Conservation (phyloP, 2,113 vertebrate genomes). For the Rhadina sibilatrix region DNA sequence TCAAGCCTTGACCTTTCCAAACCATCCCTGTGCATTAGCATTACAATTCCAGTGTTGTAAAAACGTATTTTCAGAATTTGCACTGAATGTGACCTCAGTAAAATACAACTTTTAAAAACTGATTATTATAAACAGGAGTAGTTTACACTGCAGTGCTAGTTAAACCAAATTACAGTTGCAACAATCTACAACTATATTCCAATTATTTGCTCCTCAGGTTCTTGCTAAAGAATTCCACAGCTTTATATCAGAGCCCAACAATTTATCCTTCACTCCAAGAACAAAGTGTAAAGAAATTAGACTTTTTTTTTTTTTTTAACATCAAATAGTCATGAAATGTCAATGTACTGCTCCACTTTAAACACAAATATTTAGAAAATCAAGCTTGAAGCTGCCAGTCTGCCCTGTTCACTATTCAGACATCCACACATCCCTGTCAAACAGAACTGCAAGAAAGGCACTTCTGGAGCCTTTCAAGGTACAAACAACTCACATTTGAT, state of each 20-base stretch:
- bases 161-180: neutral
- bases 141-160: neutral
- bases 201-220: neutral
- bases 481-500: neutral
- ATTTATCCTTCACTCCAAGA: neutral
- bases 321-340: neutral
- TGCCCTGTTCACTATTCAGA: neutral
- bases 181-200: neutral
- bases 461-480: neutral
- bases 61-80: neutral
- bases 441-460: neutral
- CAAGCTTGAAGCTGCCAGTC: neutral
- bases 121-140: neutral
- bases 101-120: neutral
- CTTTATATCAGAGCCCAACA: neutral
- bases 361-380: neutral
- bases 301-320: neutral
- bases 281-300: neutral
- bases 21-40: neutral
- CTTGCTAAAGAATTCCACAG: neutral
- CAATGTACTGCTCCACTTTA: neutral
- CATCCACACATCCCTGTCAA: neutral
- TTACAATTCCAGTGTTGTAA: neutral
- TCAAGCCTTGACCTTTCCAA: neutral
- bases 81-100: neutral